phyloP scores from a whole-genome alignment of 2,113 vertebrate genomes.

The Catharus minimus region DNA sequence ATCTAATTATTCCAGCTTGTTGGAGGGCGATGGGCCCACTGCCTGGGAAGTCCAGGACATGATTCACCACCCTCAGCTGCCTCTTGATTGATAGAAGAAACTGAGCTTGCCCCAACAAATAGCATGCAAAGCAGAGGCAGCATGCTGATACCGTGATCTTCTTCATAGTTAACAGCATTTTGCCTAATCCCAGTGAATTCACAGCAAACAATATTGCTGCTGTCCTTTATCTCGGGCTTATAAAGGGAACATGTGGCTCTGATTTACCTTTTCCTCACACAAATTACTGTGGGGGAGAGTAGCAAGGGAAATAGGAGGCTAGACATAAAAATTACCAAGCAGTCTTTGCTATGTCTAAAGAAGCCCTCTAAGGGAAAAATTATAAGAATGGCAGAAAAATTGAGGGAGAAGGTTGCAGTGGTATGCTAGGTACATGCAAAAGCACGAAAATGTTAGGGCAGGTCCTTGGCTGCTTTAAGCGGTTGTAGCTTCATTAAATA shows the following conservation, averaged over 20 bases:
- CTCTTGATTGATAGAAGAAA: background rate
- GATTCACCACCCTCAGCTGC: background rate
- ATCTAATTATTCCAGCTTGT: background rate
- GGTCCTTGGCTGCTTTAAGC: conserved; percentile 29
- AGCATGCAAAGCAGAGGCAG: background rate
- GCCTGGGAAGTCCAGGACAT: background rate
- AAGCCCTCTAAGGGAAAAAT: conserved; percentile 63
- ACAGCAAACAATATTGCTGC: background rate
- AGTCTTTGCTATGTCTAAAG: conserved; percentile 66
- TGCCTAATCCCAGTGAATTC: background rate
- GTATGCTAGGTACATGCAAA: conserved; percentile 27
- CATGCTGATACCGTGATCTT: background rate
- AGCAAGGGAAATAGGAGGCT: conserved; percentile 63
- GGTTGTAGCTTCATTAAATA: conserved; percentile 43
- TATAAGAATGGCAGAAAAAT: conserved; percentile 58
- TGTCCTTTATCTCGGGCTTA: conserved; percentile 42
- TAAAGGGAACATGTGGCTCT: conserved; percentile 62
- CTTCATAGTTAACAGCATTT: background rate
- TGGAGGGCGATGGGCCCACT: fast-evolving
- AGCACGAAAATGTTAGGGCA: conserved; percentile 27
- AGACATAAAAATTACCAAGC: conserved; percentile 63
- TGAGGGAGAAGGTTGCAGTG: conserved; percentile 9
- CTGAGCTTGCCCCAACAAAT: background rate
- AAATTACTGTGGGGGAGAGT: conserved; percentile 60
- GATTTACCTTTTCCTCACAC: conserved; percentile 58